phyloP scores from a whole-genome alignment of 2,113 vertebrate genomes.

The Protobothrops flavoviridis region DNA sequence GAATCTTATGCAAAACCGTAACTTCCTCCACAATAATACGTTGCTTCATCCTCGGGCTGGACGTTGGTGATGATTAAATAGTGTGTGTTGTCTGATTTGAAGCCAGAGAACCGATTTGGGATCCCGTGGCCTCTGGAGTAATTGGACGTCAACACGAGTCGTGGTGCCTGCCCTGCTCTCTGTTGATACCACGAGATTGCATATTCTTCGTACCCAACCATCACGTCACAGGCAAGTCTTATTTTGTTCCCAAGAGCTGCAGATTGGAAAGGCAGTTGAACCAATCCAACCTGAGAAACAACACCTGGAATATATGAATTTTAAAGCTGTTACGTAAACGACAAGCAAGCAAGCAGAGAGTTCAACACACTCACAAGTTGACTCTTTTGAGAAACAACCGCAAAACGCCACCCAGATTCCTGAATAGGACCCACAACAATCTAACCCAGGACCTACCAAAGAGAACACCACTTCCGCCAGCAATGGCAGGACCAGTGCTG shows the following conservation, averaged over 20 bases:
- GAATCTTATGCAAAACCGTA: neutral
- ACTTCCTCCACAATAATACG: slow-evolving; percentile 1
- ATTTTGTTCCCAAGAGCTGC: neutral
- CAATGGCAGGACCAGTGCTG: too few species aligned
- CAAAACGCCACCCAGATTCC: neutral
- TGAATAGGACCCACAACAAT: neutral
- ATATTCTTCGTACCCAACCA: neutral
- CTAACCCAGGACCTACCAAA: too few species aligned
- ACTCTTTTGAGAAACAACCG: neutral
- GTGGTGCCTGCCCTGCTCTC: neutral
- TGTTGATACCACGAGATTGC: slow-evolving; percentile 21
- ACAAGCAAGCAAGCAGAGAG: neutral
- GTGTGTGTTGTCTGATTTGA: neutral
- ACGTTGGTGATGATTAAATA: slow-evolving; percentile 24
- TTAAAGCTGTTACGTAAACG: neutral
- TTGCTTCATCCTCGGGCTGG: slow-evolving; percentile 7
- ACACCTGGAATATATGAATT: neutral
- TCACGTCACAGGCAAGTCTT: neutral
- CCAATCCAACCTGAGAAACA: neutral
- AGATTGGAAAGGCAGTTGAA: neutral
- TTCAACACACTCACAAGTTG: neutral
- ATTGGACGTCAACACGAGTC: neutral
- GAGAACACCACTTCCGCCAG: too few species aligned
- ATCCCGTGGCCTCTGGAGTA: neutral
- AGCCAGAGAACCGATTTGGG: slow-evolving; percentile 25